phyloP scores from a whole-genome alignment of 2,797 vertebrate genomes.

The Gymnocypris eckloni region DNA sequence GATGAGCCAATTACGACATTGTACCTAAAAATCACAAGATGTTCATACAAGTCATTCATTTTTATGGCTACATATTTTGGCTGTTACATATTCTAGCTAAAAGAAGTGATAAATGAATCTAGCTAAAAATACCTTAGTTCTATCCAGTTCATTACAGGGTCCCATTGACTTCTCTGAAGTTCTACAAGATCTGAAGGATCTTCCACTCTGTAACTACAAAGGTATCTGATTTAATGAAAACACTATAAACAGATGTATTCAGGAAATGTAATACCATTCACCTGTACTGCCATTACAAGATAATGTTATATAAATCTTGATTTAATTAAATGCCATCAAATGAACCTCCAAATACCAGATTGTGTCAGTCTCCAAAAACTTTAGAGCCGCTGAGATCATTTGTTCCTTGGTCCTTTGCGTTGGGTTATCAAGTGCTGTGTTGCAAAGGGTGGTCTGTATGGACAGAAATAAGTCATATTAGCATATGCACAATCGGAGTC shows the following conservation, averaged over 20 bases:
- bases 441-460: slow-evolving; percentile 91
- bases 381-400: slow-evolving; percentile 87
- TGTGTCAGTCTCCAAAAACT: slow-evolving; percentile 96
- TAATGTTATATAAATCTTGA: neutral
- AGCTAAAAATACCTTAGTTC: slow-evolving; percentile 84
- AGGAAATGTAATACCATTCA: neutral
- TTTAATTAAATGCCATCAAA: neutral
- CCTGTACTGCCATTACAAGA: neutral
- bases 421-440: slow-evolving; percentile 95
- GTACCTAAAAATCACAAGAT: slow-evolving; percentile 79
- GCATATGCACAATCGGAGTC: neutral
- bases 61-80: neutral
- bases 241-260: neutral
- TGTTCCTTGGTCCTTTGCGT: slow-evolving; percentile 86
- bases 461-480: slow-evolving; percentile 16
- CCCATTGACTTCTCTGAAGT: slow-evolving; percentile 95
- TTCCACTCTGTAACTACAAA: slow-evolving; percentile 91
- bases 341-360: slow-evolving; percentile 81
- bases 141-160: slow-evolving; percentile 90
- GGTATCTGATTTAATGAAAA: neutral
- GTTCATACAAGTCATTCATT: neutral
- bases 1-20: slow-evolving; percentile 89
- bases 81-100: neutral
- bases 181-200: slow-evolving; percentile 90
- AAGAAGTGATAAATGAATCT: neutral